Conservation (phyloP, 2,797 vertebrate genomes). For the Neostethus bicornis region DNA sequence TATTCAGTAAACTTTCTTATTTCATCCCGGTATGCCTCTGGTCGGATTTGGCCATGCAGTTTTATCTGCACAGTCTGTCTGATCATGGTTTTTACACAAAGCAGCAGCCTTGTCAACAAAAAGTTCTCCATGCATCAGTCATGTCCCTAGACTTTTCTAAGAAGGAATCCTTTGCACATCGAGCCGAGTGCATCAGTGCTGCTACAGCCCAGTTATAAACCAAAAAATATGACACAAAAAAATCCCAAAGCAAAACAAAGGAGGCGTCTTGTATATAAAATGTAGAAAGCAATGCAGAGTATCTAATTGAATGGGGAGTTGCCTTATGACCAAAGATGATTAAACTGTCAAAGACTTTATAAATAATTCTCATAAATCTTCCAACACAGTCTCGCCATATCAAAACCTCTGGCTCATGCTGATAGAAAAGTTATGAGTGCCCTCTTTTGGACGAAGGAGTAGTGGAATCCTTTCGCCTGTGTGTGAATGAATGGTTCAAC, state of each 20-base stretch:
- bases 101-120: neutral
- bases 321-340: neutral
- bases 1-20: neutral
- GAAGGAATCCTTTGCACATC: neutral
- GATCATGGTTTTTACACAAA: neutral
- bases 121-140: slow-evolving; percentile 1
- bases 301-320: neutral
- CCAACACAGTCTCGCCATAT: neutral
- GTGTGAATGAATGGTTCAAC: slow-evolving; percentile 26
- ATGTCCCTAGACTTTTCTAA: slow-evolving; percentile 1
- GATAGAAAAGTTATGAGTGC: slow-evolving; percentile 34
- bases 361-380: slow-evolving; percentile 7
- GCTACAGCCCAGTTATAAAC: neutral
- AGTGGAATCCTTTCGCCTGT: slow-evolving; percentile 15
- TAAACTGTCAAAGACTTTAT: neutral
- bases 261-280: neutral
- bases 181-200: neutral
- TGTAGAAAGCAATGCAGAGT: neutral
- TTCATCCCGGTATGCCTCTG: neutral
- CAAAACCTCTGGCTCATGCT: neutral
- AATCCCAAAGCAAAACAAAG: neutral
- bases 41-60: neutral
- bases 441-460: slow-evolving; percentile 52
- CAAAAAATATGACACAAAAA: neutral
- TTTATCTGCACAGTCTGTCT: slow-evolving; percentile 3